These are phyloP conservation scores for Thomomys bottae DNA, from an alignment of 2,113 vertebrate species.

Conservation along the genomic window DNA sequence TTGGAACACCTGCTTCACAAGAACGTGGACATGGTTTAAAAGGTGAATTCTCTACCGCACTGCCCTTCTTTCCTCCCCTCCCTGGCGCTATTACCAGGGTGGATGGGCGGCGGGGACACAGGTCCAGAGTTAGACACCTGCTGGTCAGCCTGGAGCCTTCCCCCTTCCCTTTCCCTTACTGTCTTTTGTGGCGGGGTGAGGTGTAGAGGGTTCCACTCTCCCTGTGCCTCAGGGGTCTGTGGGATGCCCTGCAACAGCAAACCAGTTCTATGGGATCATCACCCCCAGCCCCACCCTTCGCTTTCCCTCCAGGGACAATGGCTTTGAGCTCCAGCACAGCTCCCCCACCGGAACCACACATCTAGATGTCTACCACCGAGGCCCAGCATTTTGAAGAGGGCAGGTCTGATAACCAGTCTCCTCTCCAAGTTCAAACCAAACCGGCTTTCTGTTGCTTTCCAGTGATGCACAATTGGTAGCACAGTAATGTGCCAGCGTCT, in stretches of 20 bases:
- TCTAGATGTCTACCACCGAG: neutral
- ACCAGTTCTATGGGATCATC: neutral
- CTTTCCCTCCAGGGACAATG: neutral
- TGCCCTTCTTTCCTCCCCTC: neutral
- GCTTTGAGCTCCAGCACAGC: neutral
- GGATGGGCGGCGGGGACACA: neutral
- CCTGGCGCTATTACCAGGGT: neutral
- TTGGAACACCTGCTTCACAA: no score
- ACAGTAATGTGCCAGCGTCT: neutral
- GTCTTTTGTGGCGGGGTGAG: no score
- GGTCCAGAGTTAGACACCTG: neutral
- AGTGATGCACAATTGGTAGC: neutral
- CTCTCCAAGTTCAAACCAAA: neutral
- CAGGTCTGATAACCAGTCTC: neutral
- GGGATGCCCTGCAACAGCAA: neutral
- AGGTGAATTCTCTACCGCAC: neutral
- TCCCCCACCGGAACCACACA: neutral
- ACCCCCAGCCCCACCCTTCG: neutral
- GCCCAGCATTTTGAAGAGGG: neutral
- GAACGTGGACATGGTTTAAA: no score
- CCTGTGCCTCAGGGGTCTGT: no score
- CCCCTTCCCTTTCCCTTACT: no score
- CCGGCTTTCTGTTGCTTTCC: neutral
- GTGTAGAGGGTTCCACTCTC: no score
- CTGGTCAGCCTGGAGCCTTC: neutral